These are phyloP conservation scores for Hyla sarda DNA, from an alignment of 2,113 vertebrate genomes.

Conservation along the genomic window DNA sequence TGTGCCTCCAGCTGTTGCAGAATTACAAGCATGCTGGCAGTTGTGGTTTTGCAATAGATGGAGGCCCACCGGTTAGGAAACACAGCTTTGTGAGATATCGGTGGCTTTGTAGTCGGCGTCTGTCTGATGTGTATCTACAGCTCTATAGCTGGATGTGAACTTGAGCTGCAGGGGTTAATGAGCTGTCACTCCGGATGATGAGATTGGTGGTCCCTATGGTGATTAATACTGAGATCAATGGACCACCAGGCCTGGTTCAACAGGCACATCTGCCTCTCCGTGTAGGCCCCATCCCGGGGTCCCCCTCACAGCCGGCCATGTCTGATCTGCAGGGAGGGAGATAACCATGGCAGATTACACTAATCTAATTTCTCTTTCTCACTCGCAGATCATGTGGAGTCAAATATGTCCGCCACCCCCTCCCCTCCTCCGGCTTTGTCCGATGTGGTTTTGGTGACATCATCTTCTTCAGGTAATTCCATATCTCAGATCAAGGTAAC, in stretches of 20 bases:
- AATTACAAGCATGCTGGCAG: too few species aligned
- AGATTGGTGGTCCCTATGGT: neutral
- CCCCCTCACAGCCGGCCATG: neutral
- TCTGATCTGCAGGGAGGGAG: neutral
- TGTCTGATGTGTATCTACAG: neutral
- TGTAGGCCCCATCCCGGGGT: neutral
- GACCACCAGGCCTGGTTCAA: too few species aligned
- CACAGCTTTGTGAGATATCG: too few species aligned
- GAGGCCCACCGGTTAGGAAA: too few species aligned
- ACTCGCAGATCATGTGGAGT: neutral
- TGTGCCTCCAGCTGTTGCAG: too few species aligned
- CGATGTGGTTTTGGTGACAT: neutral
- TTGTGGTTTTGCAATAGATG: too few species aligned
- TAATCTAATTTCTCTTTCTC: conserved; percentile 51
- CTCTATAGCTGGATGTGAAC: neutral
- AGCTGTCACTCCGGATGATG: neutral
- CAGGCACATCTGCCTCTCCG: conserved; percentile 39
- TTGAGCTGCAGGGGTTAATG: conserved; percentile 30
- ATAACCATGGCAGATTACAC: neutral
- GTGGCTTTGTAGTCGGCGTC: too few species aligned
- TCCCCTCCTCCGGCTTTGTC: neutral
- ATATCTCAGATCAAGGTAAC: conserved; percentile 25
- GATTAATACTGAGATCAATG: neutral
- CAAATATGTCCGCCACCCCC: neutral
- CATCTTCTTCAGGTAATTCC: conserved; percentile 31